Evolutionary conservation across 2,797 vertebrate species (phyloP).

Genomic region (Tokudaia tokunoshimensis): DNA sequence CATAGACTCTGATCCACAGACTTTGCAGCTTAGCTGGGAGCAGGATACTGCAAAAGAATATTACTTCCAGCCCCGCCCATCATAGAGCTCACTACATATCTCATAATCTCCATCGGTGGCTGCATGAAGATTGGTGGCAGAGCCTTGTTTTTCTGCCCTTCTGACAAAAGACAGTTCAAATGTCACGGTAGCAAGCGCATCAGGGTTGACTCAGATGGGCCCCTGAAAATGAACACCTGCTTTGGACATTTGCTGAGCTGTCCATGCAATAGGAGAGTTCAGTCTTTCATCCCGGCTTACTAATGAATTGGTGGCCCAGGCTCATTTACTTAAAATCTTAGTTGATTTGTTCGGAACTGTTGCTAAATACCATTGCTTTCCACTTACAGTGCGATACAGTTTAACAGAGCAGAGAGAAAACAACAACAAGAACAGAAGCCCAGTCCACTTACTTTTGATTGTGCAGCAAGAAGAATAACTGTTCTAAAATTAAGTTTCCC

Average conservation of each 20-base stretch:
- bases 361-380: not conserved
- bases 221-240: not conserved
- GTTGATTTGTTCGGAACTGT: not conserved
- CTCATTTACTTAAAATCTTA: not conserved
- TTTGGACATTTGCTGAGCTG: not conserved
- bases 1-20: not conserved
- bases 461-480: not conserved
- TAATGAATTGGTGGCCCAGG: not conserved
- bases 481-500: not conserved
- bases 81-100: no score
- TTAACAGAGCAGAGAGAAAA: not conserved
- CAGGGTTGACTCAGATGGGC: not conserved
- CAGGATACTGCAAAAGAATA: not conserved
- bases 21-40: not conserved
- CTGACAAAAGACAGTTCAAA: not conserved
- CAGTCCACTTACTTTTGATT: not conserved
- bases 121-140: no score
- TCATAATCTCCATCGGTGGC: not conserved
- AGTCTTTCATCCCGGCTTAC: not conserved
- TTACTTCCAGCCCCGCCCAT: not conserved
- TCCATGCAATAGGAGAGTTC: not conserved
- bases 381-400: not conserved
- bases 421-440: not conserved
- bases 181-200: not conserved
- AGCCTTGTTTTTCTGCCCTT: not conserved